Base-by-base conservation (phyloP, 2,888 invertebrate species). In the Timandra comae region DNA sequence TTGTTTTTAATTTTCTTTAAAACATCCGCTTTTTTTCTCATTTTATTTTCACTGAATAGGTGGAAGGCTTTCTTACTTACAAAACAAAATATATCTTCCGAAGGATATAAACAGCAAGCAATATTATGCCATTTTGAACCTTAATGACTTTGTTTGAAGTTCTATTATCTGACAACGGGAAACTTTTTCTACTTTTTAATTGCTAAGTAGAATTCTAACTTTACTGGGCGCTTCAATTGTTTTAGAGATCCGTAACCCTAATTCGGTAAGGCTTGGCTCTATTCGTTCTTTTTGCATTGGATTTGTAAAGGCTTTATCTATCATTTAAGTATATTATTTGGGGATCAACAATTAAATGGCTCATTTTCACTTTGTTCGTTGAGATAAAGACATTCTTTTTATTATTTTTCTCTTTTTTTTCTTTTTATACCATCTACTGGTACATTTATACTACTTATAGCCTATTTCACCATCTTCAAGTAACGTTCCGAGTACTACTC, bases 1-100 rank as follows among this genome's bases (percentile, higher is more conserved):
- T 68, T 78, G 76, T 82, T 81, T 84, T 85, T 81, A 82, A 84
- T 84, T 85, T 85, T 82, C 80, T 84, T 84, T 78, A 82, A 80
- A 80, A 84, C 80, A 79, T 78, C 64, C 69, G 71, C 69, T 84
- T 74, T 74, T 80, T 76, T 75, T 64, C 67, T 65, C 71, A 70
- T 79, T 82, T 77, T 82, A 72, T 79, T 81, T 78, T 63, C 66
- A 69, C 56, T 70, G 72, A 78, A 76, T 78, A 77, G 74, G 73
- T 76, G 65, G 72, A 75, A 76, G 72, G 71, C 73, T 80, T 76
- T 72, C 70, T 73, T 71, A 70, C 78, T 78, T 80, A 76, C 67
- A 70, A 73, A 75, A 73, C 56, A 66, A 61, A 16, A 70, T 74
- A 71, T 75, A 66, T 74, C 67, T 65, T 63, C 58, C 58, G 57